A percentile compares a stretch with the other conserved stretches of the same genome.
These are phyloP conservation scores for Pyxicephalus adspersus DNA, from an alignment of 2,113 vertebrate genomes.

Conservation along the genomic window DNA sequence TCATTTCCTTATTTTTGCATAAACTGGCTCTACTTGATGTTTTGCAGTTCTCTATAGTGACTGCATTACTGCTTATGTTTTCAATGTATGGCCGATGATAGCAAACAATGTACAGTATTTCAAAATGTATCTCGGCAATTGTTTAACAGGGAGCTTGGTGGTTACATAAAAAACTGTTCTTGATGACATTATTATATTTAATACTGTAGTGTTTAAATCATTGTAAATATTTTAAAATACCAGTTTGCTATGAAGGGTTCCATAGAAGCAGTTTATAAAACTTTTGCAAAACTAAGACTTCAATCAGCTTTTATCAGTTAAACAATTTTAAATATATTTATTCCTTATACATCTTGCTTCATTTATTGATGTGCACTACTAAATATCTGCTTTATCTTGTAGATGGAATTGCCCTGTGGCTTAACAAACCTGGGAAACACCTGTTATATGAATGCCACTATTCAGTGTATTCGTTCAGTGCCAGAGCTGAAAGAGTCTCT, in stretches of 20 bases:
- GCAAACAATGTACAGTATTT: no score
- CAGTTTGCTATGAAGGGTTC: not conserved
- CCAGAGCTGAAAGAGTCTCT: constrained; percentile 94
- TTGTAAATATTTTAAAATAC: not conserved
- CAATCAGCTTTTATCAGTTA: no score
- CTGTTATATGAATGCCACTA: constrained; percentile 99
- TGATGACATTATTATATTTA: not conserved
- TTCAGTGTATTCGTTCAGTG: constrained; percentile 97
- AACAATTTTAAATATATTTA: no score
- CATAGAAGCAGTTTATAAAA: no score
- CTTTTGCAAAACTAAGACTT: no score
- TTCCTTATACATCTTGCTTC: not conserved
- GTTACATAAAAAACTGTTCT: not conserved
- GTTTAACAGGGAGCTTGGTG: no score
- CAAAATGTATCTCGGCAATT: no score
- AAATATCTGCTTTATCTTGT: constrained; percentile 48
- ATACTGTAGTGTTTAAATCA: not conserved
- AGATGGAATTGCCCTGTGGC: constrained; percentile 98
- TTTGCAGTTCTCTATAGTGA: no score
- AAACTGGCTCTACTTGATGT: no score
- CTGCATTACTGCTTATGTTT: no score
- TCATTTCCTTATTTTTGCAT: no score
- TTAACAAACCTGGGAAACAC: constrained; percentile 98
- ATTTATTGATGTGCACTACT: not conserved
- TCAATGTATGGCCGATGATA: no score